phyloP scores from a whole-genome alignment of 2,888 invertebrate genomes.

The Troides helena region DNA sequence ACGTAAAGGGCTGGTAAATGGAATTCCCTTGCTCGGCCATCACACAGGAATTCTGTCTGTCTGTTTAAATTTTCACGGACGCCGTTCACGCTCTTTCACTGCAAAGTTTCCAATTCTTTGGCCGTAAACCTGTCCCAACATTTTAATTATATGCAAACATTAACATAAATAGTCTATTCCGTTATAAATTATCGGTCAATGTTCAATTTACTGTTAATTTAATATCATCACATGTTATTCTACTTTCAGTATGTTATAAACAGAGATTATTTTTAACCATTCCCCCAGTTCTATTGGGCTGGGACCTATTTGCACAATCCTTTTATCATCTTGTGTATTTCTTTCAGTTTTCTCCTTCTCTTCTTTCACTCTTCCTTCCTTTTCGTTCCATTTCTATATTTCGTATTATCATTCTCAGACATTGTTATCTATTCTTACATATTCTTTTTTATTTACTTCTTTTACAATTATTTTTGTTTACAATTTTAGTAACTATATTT shows the following conservation, averaged over 20 bases:
- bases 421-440: too few species aligned
- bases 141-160: conserved; percentile 22
- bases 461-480: too few species aligned
- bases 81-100: conserved; percentile 33
- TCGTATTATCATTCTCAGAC: too few species aligned
- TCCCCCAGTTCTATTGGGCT: too few species aligned
- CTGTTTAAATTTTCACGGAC: conserved; percentile 55
- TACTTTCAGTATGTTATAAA: background rate
- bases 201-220: background rate
- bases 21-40: conserved; percentile 54
- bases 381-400: too few species aligned
- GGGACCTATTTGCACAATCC: too few species aligned
- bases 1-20: conserved; percentile 50
- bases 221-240: background rate
- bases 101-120: conserved; percentile 40
- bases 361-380: too few species aligned
- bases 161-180: conserved; percentile 5
- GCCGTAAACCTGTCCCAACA: conserved; percentile 34
- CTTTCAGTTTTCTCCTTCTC: too few species aligned
- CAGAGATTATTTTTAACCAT: background rate
- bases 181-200: background rate
- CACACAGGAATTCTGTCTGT: conserved; percentile 40
- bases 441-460: too few species aligned
- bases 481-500: too few species aligned
- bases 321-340: too few species aligned